A percentile compares a stretch with the other conserved stretches of the same genome.
phyloP scores from a whole-genome alignment of 2,113 vertebrate species.

The Orcinus orca region DNA sequence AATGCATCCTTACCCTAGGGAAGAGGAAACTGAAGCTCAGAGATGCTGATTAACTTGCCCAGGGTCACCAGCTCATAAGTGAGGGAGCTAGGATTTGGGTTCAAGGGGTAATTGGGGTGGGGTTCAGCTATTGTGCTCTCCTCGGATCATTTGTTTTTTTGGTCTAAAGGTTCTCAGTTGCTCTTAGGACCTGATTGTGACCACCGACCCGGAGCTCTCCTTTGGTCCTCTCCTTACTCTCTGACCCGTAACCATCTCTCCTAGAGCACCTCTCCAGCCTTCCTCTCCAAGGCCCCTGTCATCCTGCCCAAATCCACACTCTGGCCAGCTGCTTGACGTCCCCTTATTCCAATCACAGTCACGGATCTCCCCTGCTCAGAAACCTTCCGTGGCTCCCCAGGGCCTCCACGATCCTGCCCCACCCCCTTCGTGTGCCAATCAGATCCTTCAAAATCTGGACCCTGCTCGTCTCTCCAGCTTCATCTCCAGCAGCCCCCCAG shows the following conservation, averaged over 20 bases:
- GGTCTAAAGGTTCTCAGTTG: not conserved
- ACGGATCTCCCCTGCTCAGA: not conserved
- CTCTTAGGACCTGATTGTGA: not conserved
- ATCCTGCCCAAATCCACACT: not conserved
- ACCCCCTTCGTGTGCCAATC: accelerated
- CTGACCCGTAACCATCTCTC: not conserved
- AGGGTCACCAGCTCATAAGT: not conserved
- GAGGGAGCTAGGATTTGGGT: not conserved
- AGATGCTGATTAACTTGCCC: not conserved
- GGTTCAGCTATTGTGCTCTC: not conserved
- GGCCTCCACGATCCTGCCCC: accelerated
- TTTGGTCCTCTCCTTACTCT: not conserved
- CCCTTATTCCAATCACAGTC: not conserved
- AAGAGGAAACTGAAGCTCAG: not conserved
- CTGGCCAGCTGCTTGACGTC: not conserved
- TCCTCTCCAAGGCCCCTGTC: not conserved
- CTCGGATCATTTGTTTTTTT: not conserved
- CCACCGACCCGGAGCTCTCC: accelerated
- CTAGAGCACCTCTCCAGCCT: too few relatives aligned
- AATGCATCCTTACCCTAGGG: too few relatives aligned
- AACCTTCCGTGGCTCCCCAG: not conserved
- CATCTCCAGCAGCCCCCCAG: not conserved
- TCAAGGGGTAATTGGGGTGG: too few relatives aligned
- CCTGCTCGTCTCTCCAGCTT: not conserved
- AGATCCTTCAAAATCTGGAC: not conserved